A percentile compares a stretch with the other conserved stretches of the same genome.
These are phyloP conservation scores for Beris morrisii DNA, from an alignment of 2,888 invertebrate genomes.

Conservation along the genomic window DNA sequence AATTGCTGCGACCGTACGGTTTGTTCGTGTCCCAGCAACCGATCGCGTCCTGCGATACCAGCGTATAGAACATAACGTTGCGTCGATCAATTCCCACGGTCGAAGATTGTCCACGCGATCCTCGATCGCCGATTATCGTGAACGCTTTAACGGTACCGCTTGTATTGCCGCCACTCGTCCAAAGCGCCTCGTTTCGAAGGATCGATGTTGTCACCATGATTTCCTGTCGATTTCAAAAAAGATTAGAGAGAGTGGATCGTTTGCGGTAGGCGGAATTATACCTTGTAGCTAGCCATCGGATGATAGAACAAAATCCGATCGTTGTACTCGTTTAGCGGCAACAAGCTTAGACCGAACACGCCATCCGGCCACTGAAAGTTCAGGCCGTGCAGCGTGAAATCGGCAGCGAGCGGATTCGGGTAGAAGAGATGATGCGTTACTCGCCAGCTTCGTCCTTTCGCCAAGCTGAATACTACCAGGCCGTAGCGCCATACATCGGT, in stretches of 20 bases:
- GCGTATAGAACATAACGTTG: constrained; percentile 75
- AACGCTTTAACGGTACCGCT: background rate
- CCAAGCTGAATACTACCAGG: constrained; percentile 52
- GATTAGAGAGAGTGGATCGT: constrained; percentile 1
- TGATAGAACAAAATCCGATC: constrained; percentile 74
- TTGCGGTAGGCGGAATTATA: no score
- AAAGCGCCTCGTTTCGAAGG: constrained; percentile 63
- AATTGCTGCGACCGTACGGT: constrained; percentile 65
- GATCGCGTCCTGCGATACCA: constrained; percentile 73
- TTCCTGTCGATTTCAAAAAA: constrained; percentile 55
- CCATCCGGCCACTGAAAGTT: constrained; percentile 84
- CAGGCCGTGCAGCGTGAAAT: constrained; percentile 72
- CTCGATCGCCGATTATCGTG: constrained; percentile 58
- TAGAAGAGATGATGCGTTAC: constrained; percentile 51
- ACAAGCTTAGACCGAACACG: constrained; percentile 72
- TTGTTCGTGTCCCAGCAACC: constrained; percentile 81
- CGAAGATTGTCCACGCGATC: constrained; percentile 68
- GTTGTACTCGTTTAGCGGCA: constrained; percentile 57
- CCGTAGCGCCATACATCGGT: constrained; percentile 68
- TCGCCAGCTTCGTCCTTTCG: constrained; percentile 52
- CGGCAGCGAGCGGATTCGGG: constrained; percentile 61
- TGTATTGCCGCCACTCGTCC: constrained; percentile 42
- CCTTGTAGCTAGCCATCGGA: constrained; percentile 76
- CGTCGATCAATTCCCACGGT: constrained; percentile 69
- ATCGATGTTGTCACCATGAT: constrained; percentile 71